Percentiles rank a stretch among this genome's conserved stretches.
Evolutionary conservation across 2,888 invertebrate species (phyloP).

Genomic region (Sinelater perroti): DNA sequence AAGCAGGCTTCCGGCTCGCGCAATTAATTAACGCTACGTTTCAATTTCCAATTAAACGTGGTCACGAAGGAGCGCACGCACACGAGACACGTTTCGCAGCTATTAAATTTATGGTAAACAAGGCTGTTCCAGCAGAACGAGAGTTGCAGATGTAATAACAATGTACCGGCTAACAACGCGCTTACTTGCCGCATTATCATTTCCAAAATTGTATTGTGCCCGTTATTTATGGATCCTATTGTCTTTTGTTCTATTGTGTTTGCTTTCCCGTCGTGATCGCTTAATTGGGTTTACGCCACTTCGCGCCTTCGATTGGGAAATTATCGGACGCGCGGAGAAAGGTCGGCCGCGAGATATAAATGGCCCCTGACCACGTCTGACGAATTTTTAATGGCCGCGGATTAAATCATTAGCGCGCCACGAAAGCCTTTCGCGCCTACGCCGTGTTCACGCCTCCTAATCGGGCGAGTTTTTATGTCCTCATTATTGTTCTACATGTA

Average conservation of each 20-base stretch:
- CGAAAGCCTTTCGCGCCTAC: no score
- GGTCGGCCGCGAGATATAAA: constrained; percentile 3
- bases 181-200: constrained; percentile 10
- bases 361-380: constrained; percentile 6
- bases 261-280: constrained; percentile 13
- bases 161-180: constrained; percentile 1
- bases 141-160: constrained; percentile 12
- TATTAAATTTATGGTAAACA: constrained; percentile 15
- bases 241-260: constrained; percentile 14
- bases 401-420: background rate
- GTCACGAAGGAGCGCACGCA: constrained; percentile 13
- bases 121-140: constrained; percentile 2
- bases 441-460: background rate
- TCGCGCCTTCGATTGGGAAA: constrained; percentile 4
- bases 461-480: background rate
- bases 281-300: constrained; percentile 16
- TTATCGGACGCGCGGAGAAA: constrained; percentile 4
- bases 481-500: background rate
- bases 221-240: constrained; percentile 12
- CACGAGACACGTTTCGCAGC: constrained; percentile 5
- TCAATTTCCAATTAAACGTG: constrained; percentile 12
- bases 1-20: background rate
- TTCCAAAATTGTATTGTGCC: constrained; percentile 14
- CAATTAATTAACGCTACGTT: constrained; percentile 9
- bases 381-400: constrained; percentile 8